Evolutionary conservation across 1,140 invertebrate species (phyloP).

Genomic region (Drosophila rhopaloa): DNA sequence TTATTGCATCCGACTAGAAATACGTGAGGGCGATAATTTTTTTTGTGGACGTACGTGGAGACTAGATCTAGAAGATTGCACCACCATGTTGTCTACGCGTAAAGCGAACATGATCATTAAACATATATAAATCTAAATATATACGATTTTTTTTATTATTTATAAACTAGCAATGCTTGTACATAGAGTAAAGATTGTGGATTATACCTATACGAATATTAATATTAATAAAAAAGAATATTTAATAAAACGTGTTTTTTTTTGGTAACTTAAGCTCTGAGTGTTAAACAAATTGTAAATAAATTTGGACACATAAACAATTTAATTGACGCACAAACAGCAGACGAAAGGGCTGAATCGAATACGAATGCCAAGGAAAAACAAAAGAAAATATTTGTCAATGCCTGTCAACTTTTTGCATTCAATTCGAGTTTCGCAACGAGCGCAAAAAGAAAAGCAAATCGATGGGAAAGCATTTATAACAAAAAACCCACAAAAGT

Average conservation of each 20-base stretch:
- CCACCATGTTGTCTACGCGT: conserved; percentile 30
- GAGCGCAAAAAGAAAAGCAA: conserved; percentile 7
- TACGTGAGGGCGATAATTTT: conserved; percentile 36
- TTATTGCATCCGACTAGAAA: conserved; percentile 42
- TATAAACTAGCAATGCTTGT: conserved; percentile 76
- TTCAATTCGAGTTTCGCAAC: conserved; percentile 16
- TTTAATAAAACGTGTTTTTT: conserved; percentile 53
- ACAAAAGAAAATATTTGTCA: conserved; percentile 26
- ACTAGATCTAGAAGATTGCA: conserved; percentile 54
- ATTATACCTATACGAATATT: conserved; percentile 54
- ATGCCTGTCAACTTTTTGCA: conserved; percentile 31
- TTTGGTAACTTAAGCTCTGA: conserved; percentile 67
- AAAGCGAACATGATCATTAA: conserved; percentile 42
- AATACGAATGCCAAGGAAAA: not conserved
- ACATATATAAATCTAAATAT: conserved; percentile 36
- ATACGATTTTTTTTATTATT: conserved; percentile 56
- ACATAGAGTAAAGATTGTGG: conserved; percentile 65
- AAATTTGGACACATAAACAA: conserved; percentile 62
- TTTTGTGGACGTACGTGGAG: conserved; percentile 42
- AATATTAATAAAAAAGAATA: conserved; percentile 49
- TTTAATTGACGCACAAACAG: conserved; percentile 61
- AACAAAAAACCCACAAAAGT: conserved; percentile 9
- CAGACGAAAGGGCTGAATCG: not conserved
- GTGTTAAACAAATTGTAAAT: conserved; percentile 75
- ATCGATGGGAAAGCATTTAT: conserved; percentile 13